A percentile compares a stretch with the other conserved stretches of the same genome.
Evolutionary conservation across 2,797 vertebrate genomes (phyloP).

Genomic region (Saxicola maurus): DNA sequence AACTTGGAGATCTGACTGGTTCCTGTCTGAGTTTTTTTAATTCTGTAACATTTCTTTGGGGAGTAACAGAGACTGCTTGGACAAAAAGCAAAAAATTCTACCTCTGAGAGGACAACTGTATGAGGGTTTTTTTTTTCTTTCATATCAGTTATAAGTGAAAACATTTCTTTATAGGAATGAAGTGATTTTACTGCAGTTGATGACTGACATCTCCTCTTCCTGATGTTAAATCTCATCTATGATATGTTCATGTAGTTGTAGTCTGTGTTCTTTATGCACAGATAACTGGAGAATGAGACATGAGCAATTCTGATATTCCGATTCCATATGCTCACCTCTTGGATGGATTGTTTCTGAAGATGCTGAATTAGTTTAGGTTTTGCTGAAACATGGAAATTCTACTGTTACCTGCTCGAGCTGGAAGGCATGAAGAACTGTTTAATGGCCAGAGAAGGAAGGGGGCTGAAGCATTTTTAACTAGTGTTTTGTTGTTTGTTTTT

Average conservation of each 20-base stretch:
- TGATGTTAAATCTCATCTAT: neutral
- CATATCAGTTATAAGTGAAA: neutral
- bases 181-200: neutral
- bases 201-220: neutral
- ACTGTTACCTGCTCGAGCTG: neutral
- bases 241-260: neutral
- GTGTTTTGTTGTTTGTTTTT: too few species aligned
- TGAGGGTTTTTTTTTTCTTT: neutral
- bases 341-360: neutral
- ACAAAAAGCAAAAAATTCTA: neutral
- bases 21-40: neutral
- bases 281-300: neutral
- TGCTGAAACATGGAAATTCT: neutral
- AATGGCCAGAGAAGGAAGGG: neutral
- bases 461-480: neutral
- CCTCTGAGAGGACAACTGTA: neutral
- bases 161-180: neutral
- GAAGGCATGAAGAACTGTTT: neutral
- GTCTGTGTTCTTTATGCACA: neutral
- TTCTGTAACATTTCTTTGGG: neutral
- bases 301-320: neutral
- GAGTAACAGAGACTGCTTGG: neutral
- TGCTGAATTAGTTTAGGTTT: neutral
- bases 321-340: neutral
- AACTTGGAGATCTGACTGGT: neutral